A percentile compares a stretch with the other conserved stretches of the same genome.
These are phyloP conservation scores for Callospermophilus lateralis DNA, from an alignment of 2,113 vertebrate genomes.

Conservation along the genomic window DNA sequence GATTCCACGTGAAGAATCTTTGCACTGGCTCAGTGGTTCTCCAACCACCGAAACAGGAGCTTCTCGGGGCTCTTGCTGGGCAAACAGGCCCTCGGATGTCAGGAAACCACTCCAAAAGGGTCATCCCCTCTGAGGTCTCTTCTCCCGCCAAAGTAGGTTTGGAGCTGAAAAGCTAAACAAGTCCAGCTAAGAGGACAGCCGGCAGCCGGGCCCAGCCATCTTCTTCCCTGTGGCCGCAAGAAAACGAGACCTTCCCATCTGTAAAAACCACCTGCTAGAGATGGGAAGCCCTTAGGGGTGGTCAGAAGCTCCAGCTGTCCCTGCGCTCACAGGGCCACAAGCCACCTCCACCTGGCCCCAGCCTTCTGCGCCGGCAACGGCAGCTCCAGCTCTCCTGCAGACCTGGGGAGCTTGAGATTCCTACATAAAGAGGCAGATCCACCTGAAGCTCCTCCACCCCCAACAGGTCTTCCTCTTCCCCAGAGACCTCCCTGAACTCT, in stretches of 20 bases:
- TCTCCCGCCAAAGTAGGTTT: not conserved
- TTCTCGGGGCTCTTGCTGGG: not conserved
- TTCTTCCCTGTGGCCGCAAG: not conserved
- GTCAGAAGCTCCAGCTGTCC: too few relatives aligned
- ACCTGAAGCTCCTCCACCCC: not conserved
- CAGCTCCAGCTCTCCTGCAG: rapidly evolving
- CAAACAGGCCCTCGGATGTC: not conserved
- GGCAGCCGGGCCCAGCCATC: not conserved
- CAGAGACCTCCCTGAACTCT: not conserved
- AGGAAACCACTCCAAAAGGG: not conserved
- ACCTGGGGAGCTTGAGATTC: too few relatives aligned
- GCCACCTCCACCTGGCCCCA: not conserved
- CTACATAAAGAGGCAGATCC: not conserved
- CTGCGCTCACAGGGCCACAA: not conserved
- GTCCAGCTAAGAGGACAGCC: not conserved
- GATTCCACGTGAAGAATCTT: too few relatives aligned
- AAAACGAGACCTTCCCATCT: not conserved
- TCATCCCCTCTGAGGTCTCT: not conserved
- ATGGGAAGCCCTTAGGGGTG: not conserved
- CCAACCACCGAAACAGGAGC: not conserved
- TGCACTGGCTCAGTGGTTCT: not conserved
- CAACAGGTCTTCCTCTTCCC: not conserved
- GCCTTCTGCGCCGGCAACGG: not conserved
- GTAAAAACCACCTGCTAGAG: not conserved
- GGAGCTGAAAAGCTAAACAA: not conserved